A percentile compares a stretch with the other conserved stretches of the same genome.
phyloP scores from a whole-genome alignment of 2,888 invertebrate genomes.

The Venustoraphidia nigricollis region DNA sequence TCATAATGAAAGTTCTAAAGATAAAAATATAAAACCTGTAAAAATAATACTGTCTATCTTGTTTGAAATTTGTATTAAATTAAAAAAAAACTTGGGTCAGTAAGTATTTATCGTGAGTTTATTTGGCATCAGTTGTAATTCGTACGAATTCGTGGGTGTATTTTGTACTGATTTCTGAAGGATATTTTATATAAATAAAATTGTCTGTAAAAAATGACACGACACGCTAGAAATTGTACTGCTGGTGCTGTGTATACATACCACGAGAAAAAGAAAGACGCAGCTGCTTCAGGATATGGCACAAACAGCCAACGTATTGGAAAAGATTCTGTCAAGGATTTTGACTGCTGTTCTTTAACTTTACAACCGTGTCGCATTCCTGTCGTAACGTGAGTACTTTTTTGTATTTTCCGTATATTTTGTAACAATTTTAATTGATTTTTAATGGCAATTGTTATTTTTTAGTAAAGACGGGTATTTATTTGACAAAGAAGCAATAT shows the following conservation, averaged over 20 bases:
- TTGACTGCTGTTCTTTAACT: slow-evolving; percentile 94
- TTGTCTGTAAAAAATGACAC: slow-evolving; percentile 49
- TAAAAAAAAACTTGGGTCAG: no score
- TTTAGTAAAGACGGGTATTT: slow-evolving; percentile 68
- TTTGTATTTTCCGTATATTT: neutral
- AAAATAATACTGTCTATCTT: no score
- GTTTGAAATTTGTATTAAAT: no score
- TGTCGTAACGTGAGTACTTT: slow-evolving; percentile 55
- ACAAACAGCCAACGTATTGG: slow-evolving; percentile 74
- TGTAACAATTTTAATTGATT: neutral
- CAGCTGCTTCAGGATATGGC: slow-evolving; percentile 86
- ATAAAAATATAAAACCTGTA: no score
- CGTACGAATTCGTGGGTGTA: no score
- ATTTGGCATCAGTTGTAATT: no score
- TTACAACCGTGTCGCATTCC: slow-evolving; percentile 92
- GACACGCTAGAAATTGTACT: slow-evolving; percentile 96
- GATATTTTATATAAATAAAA: neutral
- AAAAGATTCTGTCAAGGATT: slow-evolving; percentile 88
- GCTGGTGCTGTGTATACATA: slow-evolving; percentile 98
- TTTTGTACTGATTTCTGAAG: no score
- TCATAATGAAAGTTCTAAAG: no score
- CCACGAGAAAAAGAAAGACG: slow-evolving; percentile 93
- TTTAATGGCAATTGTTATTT: slow-evolving; percentile 6
- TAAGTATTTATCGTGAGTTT: no score
- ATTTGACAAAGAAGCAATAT: slow-evolving; percentile 92